Evolutionary conservation across 2,113 vertebrate genomes (phyloP).

Genomic region (Oryctolagus cuniculus): DNA sequence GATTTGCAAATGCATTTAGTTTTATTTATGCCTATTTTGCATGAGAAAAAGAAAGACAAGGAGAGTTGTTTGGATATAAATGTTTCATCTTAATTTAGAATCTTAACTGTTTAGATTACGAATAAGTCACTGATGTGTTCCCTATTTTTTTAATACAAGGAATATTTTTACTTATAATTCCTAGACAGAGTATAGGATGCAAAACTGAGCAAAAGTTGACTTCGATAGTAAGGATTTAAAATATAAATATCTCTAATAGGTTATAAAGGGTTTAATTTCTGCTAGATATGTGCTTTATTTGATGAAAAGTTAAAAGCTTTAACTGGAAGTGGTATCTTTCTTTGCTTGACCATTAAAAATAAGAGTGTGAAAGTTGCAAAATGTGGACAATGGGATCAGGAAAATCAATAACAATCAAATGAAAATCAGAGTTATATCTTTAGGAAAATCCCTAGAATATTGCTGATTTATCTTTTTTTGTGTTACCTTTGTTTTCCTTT

Average conservation of each 20-base stretch:
- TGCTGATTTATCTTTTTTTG: background rate
- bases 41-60: background rate
- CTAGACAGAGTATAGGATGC: background rate
- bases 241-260: background rate
- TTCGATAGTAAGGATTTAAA: background rate
- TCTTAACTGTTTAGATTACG: background rate
- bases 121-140: background rate
- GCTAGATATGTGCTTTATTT: background rate
- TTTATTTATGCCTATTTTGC: conserved; percentile 28
- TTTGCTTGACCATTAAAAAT: background rate
- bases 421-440: background rate
- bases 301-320: background rate
- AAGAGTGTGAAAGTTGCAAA: background rate
- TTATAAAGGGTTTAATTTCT: background rate
- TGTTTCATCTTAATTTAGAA: background rate
- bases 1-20: background rate
- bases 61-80: background rate
- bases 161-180: conserved; percentile 2
- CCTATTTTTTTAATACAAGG: background rate
- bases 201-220: conserved; percentile 4
- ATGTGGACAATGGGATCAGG: background rate
- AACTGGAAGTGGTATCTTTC: background rate
- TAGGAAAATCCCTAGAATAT: background rate
- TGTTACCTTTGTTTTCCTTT: background rate
- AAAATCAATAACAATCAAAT: background rate